Base-by-base conservation (phyloP, 92 coral and sea anemone species). In the Zoanthus sociatus region DNA sequence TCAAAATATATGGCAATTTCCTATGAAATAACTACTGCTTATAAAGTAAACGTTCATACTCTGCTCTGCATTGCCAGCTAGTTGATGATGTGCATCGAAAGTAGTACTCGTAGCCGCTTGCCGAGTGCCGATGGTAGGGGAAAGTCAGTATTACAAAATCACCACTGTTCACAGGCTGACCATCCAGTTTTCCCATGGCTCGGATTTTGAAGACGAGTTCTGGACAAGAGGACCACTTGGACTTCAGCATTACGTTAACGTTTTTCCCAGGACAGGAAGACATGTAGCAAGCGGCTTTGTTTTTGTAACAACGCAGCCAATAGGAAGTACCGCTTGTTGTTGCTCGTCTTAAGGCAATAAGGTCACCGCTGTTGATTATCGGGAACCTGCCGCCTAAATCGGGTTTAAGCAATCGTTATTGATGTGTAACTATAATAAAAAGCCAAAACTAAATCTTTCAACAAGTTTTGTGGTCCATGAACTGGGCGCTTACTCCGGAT, bases 131-230 rank as follows among this genome's bases (percentile, higher is more conserved):
- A 70, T 42, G 54, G 53, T 78, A 32, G 71, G 83, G 83, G 32
- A 78, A 78, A 15, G 71, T 58, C 32, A 91, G 33, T 0, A 89
- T 69, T n/a, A 93, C 94, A 5, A 51, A 76, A 71, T 94, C 97
- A 4, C 97, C 97, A 37, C 97, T 92, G 81, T 84, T 73, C 88
- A 94, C 89, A 0, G 97, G 93, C 89, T 88, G 94, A 1, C 95
- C 97, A 78, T 94, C 92, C 82, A 75, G 56, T 79, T 94, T 94
- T 20, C 91, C 91, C 78, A 48, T 89, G 50, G 91, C 97, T 16
- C 76, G 69, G 89, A 94, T 92, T 86, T 67, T 76, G 54, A 94
- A 90, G 21, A 67, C 77, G 46, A 81, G 1, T 0, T 0, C 21
- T 0, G 83, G 47, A n/a, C 92, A 94, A 82, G 91, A 73, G 58